Conservation (phyloP, 23 tunicate species). For the Trididemnum nubilum region DNA sequence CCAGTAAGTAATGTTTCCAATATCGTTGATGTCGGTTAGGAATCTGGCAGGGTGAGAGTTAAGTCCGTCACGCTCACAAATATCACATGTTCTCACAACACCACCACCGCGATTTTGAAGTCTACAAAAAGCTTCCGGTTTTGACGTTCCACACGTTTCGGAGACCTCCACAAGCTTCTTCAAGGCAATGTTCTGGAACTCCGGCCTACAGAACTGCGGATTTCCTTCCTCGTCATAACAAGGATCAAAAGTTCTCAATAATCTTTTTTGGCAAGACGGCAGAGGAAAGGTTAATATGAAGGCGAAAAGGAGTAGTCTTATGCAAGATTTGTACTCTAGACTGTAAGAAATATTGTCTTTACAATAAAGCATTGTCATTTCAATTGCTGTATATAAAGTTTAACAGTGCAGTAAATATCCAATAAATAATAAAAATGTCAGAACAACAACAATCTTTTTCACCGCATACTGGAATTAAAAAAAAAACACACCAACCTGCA, state of each 20-base stretch:
- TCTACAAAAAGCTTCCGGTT: conserved; percentile 30
- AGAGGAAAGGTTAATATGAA: neutral
- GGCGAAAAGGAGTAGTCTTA: neutral
- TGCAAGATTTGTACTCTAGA: neutral
- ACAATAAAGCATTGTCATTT: too few relatives aligned
- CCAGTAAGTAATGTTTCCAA: conserved; percentile 68
- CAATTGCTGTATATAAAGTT: too few relatives aligned
- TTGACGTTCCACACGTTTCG: conserved; percentile 55
- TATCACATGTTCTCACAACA: conserved; percentile 34
- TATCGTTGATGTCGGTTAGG: conserved; percentile 68
- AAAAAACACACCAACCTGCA: too few relatives aligned
- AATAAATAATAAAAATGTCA: too few relatives aligned
- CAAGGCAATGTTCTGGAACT: conserved; percentile 50
- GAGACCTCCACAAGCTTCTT: conserved; percentile 48
- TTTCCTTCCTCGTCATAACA: conserved; percentile 41
- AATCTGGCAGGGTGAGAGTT: conserved; percentile 56
- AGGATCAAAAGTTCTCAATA: neutral
- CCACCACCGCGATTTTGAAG: neutral
- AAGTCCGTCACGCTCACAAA: conserved; percentile 44
- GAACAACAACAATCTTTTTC: too few relatives aligned
- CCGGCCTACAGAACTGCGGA: conserved; percentile 52
- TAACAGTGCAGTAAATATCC: too few relatives aligned
- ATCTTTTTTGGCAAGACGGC: conserved; percentile 20
- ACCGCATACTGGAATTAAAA: too few relatives aligned
- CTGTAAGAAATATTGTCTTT: too few relatives aligned